Evolutionary conservation across 2,888 invertebrate species (phyloP).

Genomic region (Sinopyrophorus schimmeli): DNA sequence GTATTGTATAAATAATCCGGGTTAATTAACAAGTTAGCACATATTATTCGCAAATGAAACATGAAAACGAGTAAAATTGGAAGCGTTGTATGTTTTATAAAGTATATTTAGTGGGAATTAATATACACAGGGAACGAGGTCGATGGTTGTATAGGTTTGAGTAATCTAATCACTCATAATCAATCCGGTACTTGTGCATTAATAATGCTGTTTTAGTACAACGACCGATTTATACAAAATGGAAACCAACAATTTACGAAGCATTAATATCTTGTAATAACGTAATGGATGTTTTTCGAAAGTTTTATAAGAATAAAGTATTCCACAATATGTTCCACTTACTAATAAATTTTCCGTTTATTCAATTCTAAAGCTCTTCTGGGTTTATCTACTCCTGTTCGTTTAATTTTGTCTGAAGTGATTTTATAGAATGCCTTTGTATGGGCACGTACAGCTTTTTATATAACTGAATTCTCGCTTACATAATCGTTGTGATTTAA

Average conservation of each 20-base stretch:
- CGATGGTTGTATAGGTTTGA: too few species aligned
- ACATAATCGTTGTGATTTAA: constrained; percentile 13
- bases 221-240: background rate
- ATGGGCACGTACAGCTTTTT: constrained; percentile 30
- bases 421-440: constrained; percentile 26
- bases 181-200: too few species aligned
- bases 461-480: constrained; percentile 20
- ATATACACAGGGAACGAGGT: too few species aligned
- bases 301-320: constrained; percentile 10
- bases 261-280: constrained; percentile 13
- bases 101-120: too few species aligned
- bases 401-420: constrained; percentile 27
- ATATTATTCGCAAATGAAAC: too few species aligned
- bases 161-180: too few species aligned
- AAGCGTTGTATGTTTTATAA: too few species aligned
- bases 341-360: constrained; percentile 20
- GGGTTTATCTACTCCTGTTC: constrained; percentile 23
- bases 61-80: too few species aligned
- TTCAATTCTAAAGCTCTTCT: constrained; percentile 27
- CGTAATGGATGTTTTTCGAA: too few species aligned
- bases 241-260: constrained; percentile 1
- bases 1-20: too few species aligned
- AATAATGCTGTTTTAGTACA: constrained; percentile 9
- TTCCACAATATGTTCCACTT: constrained; percentile 24
- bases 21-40: too few species aligned